Evolutionary conservation across 2,113 vertebrate genomes (phyloP), one percentile per base, ranked within the genome.

Genomic region (Felis chaus): DNA sequence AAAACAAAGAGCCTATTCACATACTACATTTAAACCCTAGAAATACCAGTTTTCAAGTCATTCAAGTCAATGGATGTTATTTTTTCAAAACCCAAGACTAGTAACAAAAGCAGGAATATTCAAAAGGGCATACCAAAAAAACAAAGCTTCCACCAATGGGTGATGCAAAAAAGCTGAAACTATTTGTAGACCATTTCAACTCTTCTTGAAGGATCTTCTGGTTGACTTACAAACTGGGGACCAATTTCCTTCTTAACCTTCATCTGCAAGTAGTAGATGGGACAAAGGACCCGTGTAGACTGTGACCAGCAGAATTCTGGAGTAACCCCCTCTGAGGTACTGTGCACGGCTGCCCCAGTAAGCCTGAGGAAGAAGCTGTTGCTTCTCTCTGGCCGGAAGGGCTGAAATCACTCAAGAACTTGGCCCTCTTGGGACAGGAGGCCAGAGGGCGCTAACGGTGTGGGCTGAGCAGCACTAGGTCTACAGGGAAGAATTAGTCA

Each of bases 61-160:
- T 50, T 55, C 76, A 50, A 89, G 36, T 81, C 61, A 83, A 48
- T 41, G 3, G 50, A 80, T 69, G 5, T 86, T 89, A 74, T 81
- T 82, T 94, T 94, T 95, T 73, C 84, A 68, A 95, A 94, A 71
- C 23, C 9, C 81, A 92, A 91, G 31, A 61, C 25, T 84, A 86
- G 71, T 16, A 93, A 80, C 61, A 82, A 90, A 96, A 63, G 57
- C 25, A 89, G 21, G 36, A 94, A 69, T 81, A 97, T 41, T 89
- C 53, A 79, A 78, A 91, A 93, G 83, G 57, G 57, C 68, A 89
- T 33, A 80, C 19, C 63, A 48, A 94, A 97, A 92, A 97, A 85
- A 48, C 8, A 91, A 3, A 78, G 18, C 66, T 89, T 92, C 41
- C 73, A 80, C 65, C 82, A 82, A 86, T 25, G 13, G 39, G 45